Conservation (phyloP, 2,797 vertebrate species). For the Pseudomugil tenellus region DNA sequence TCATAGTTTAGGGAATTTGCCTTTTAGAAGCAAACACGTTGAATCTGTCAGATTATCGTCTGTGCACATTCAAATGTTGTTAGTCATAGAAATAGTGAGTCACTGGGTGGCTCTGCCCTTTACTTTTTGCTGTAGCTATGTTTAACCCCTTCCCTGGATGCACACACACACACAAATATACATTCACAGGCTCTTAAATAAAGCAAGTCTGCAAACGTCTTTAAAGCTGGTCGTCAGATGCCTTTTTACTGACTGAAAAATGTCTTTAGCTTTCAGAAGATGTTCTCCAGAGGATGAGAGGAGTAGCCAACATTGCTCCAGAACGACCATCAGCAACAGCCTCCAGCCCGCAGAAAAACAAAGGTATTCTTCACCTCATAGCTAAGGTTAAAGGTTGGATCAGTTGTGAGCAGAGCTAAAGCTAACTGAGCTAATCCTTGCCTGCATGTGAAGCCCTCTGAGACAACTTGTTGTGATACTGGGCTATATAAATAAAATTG, state of each 20-base stretch:
- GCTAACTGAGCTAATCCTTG: neutral
- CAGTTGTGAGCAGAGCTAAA: neutral
- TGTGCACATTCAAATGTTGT: conserved; percentile 56
- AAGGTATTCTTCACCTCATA: conserved; percentile 22
- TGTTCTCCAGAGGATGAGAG: conserved; percentile 91
- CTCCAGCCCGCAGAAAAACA: conserved; percentile 57
- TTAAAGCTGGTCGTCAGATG: neutral
- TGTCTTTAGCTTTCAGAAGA: conserved; percentile 88
- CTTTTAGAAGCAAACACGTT: neutral
- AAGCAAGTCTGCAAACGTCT: no score
- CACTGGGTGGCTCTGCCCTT: conserved; percentile 36
- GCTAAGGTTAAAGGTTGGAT: neutral
- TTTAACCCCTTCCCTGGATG: conserved; percentile 42
- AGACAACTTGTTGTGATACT: no score
- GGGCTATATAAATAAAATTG: no score
- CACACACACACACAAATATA: conserved; percentile 2
- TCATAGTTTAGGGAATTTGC: conserved; percentile 1
- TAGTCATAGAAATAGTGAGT: conserved; percentile 70
- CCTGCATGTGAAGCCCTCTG: no score
- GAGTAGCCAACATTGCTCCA: conserved; percentile 72
- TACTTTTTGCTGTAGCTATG: conserved; percentile 46
- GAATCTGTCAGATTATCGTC: neutral
- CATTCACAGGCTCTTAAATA: neutral
- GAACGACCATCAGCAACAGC: conserved; percentile 41
- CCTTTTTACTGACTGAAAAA: neutral